A percentile compares a stretch with the other conserved stretches of the same genome.
Conservation (phyloP, 2,797 vertebrate species). For the Lacerta agilis region DNA sequence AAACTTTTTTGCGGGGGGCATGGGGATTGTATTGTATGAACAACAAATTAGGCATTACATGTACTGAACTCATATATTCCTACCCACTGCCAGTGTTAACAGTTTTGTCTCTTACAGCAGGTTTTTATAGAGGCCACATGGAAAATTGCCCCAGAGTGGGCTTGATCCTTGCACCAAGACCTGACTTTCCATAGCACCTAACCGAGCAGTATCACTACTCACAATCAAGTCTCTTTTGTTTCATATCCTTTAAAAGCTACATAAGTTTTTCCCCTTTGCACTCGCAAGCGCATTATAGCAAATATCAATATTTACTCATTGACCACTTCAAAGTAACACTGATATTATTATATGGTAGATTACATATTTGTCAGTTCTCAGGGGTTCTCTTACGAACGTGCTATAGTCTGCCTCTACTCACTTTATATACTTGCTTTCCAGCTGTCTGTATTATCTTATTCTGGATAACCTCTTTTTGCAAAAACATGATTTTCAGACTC, state of each 20-base stretch:
- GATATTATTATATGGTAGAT: neutral
- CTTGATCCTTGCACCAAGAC: neutral
- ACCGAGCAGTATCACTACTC: neutral
- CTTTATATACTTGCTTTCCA: neutral
- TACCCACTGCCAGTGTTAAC: neutral
- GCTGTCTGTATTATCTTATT: constrained; percentile 4
- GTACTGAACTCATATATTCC: neutral
- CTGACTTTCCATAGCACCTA: neutral
- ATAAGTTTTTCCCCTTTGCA: neutral
- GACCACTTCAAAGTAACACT: neutral
- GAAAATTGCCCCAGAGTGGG: neutral
- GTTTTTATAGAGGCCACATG: too few species aligned
- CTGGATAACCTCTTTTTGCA: constrained; percentile 1
- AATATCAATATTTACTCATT: neutral
- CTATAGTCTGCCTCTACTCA: neutral
- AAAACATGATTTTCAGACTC: neutral
- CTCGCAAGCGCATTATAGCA: neutral
- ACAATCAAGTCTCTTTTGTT: neutral
- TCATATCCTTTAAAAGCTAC: neutral
- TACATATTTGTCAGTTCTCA: neutral
- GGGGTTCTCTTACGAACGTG: neutral
- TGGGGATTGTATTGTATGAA: neutral
- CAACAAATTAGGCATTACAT: neutral
- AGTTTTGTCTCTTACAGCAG: neutral
- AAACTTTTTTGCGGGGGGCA: too few species aligned